Conservation (phyloP, 2,797 vertebrate genomes). For the Microctenopoma stevenorrisi region DNA sequence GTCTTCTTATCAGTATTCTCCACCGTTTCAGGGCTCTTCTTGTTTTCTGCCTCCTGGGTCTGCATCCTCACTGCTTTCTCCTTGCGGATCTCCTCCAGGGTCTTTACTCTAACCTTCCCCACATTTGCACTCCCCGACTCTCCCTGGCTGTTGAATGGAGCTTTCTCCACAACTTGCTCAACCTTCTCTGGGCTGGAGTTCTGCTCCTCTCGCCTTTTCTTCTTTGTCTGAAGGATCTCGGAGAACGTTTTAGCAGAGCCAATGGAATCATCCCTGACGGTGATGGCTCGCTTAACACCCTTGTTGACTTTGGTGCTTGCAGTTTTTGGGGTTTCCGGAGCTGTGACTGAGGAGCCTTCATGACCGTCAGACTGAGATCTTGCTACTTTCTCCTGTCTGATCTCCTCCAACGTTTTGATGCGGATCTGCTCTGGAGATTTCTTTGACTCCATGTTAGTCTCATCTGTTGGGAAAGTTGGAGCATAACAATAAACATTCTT, state of each 20-base stretch:
- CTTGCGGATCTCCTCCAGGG: slow-evolving; percentile 92
- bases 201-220: slow-evolving; percentile 73
- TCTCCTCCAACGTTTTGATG: slow-evolving; percentile 94
- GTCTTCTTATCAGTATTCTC: slow-evolving; percentile 55
- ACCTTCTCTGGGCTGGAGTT: slow-evolving; percentile 23
- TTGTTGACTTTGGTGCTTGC: slow-evolving; percentile 21
- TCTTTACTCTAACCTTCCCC: slow-evolving; percentile 87
- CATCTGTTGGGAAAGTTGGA: slow-evolving; percentile 33
- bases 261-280: slow-evolving; percentile 43
- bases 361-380: slow-evolving; percentile 71
- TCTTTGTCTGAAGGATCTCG: slow-evolving; percentile 86
- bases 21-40: slow-evolving; percentile 39
- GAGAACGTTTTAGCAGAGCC: slow-evolving; percentile 80
- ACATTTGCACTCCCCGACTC: neutral
- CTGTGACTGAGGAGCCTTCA: slow-evolving; percentile 10
- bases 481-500: neutral
- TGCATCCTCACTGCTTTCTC: slow-evolving; percentile 90
- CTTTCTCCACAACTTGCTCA: slow-evolving; percentile 16
- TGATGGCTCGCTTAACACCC: slow-evolving; percentile 58
- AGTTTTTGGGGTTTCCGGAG: slow-evolving; percentile 34
- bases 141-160: slow-evolving; percentile 14
- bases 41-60: slow-evolving; percentile 38
- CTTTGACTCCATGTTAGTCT: slow-evolving; percentile 44
- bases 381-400: slow-evolving; percentile 88
- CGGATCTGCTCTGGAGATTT: slow-evolving; percentile 82